Base-by-base conservation (phyloP, 2,113 vertebrate genomes). In the Osmerus mordax region DNA sequence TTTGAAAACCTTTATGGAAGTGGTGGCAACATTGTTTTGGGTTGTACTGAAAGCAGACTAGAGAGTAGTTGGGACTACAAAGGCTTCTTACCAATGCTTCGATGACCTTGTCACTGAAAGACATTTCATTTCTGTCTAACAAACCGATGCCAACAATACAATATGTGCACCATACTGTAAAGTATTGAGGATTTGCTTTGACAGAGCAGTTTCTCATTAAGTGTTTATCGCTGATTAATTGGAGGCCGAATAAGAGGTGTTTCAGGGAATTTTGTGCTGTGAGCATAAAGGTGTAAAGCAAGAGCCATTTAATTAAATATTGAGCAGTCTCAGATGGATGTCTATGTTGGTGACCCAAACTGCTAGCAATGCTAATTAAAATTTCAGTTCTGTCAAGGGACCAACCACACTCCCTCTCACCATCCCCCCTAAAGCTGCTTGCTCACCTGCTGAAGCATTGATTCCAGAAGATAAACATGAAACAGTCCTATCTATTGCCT, bases 271-370 rank as follows among this genome's bases (percentile, higher is more conserved):
- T 84, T 66, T 90, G 81, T 82, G 83, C 86, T 41, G 70, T 78
- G 81, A 82, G 65, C 84, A 81, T 72, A 79, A 66, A 78, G 83
- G 74, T 83, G 82, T 87, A 83, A 89, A 85, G 70, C 78, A 86
- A 84, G 74, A 83, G 68, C 76, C 85, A 87, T 88, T 86, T 93
- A 92, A 93, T 94, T 89, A 93, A 85, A 85, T 81, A 80, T 84
- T 83, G 84, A 90, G 90, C 90, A 70, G 77, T 85, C 86, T 85
- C 80, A 89, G 76, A 79, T 89, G 87, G 80, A 82, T 85, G 77
- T 87, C 80, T 85, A 32, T 87, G 78, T 81, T 82, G 77, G 87
- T 80, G 86, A 89, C 87, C 85, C 85, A 80, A 88, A 87, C 87
- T 74, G 83, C 79, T 81, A 81, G 81, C 78, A 72, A 79, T 84